phyloP scores from a whole-genome alignment of 2,797 vertebrate species.

The Pseudomugil tenellus region DNA sequence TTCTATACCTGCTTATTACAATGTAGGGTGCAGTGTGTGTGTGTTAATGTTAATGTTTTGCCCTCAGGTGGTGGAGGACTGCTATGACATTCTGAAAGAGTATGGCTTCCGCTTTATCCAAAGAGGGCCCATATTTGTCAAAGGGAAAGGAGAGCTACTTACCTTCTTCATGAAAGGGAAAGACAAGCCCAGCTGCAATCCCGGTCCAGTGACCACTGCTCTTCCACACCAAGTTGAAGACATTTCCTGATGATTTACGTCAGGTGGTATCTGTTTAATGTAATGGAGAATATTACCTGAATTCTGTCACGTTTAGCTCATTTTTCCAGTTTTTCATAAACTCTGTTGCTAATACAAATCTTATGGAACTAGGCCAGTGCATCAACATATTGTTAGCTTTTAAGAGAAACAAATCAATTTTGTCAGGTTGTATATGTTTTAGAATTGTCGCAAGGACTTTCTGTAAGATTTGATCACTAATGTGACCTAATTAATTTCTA shows the following conservation, averaged over 20 bases:
- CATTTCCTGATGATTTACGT: slow-evolving; percentile 41
- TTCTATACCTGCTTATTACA: background rate
- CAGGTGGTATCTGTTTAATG: background rate
- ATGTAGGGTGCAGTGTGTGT: background rate
- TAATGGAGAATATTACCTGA: background rate
- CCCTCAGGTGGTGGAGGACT: slow-evolving; percentile 93
- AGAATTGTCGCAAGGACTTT: slow-evolving; percentile 10
- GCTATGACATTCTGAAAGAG: slow-evolving; percentile 89
- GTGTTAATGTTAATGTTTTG: slow-evolving; percentile 15
- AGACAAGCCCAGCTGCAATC: slow-evolving; percentile 84
- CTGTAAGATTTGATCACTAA: slow-evolving; percentile 1
- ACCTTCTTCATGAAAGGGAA: slow-evolving; percentile 96
- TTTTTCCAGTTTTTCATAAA: slow-evolving; percentile 17
- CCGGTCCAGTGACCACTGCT: slow-evolving; percentile 67
- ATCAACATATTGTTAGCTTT: slow-evolving; percentile 4
- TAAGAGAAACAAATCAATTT: slow-evolving; percentile 5
- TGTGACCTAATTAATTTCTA: slow-evolving; percentile 22
- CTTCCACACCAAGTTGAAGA: slow-evolving; percentile 89
- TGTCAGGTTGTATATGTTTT: slow-evolving; percentile 37
- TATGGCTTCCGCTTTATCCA: slow-evolving; percentile 93
- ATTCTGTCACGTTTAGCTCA: slow-evolving; percentile 28
- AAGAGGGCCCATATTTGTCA: slow-evolving; percentile 92
- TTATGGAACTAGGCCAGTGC: slow-evolving; percentile 15
- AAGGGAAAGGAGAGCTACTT: slow-evolving; percentile 95
- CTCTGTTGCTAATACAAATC: slow-evolving; percentile 34